Conservation (phyloP, 2,888 invertebrate genomes). For the Caenorhabditis macrosperma region DNA sequence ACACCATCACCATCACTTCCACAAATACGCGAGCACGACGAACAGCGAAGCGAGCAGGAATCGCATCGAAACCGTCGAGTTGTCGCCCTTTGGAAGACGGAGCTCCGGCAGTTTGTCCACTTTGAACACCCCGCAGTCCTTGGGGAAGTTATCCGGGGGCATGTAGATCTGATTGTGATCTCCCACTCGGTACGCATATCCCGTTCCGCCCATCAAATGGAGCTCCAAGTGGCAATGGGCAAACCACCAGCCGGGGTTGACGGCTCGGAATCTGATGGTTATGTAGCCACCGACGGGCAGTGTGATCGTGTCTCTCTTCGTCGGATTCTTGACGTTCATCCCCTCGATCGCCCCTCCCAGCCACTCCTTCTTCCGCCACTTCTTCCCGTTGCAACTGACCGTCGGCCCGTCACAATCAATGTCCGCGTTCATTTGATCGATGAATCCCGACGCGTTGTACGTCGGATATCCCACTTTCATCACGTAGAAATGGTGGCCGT, state of each 20-base stretch:
- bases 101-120: slow-evolving; percentile 48
- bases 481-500: slow-evolving; percentile 77
- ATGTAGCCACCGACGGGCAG: slow-evolving; percentile 80
- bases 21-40: neutral
- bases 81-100: slow-evolving; percentile 13
- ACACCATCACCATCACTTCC: no score
- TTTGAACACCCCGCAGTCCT: slow-evolving; percentile 68
- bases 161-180: slow-evolving; percentile 73
- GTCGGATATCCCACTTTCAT: slow-evolving; percentile 76
- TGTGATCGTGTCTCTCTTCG: slow-evolving; percentile 79
- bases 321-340: slow-evolving; percentile 73
- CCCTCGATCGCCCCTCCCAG: slow-evolving; percentile 67
- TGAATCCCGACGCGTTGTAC: slow-evolving; percentile 67
- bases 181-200: slow-evolving; percentile 74
- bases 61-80: neutral
- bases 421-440: slow-evolving; percentile 70
- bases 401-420: slow-evolving; percentile 42
- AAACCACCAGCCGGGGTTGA: slow-evolving; percentile 80
- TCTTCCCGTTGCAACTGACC: slow-evolving; percentile 58
- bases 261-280: slow-evolving; percentile 79
- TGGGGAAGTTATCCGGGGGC: slow-evolving; percentile 71
- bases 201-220: slow-evolving; percentile 80
- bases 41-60: neutral
- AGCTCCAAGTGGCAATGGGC: slow-evolving; percentile 78
- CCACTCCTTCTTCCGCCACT: slow-evolving; percentile 66